Percentiles rank a stretch among this genome's conserved stretches.
Conservation (phyloP, 2,888 invertebrate species). For the Heterodera filipjevi region DNA sequence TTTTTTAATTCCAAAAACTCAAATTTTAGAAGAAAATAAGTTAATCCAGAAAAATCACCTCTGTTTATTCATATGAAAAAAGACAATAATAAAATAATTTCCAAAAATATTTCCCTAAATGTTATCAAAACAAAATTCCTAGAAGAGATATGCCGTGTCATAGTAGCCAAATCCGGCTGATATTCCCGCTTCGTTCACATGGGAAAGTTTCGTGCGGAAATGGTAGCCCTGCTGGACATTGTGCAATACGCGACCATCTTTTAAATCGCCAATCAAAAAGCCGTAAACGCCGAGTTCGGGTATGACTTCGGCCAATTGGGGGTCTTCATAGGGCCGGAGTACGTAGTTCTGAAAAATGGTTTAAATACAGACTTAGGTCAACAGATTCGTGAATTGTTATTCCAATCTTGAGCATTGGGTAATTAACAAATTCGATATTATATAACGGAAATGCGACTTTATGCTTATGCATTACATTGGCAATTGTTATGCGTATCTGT, state of each 20-base stretch:
- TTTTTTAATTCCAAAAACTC: too few species aligned
- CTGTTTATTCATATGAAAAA: too few species aligned
- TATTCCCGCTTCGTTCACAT: slow-evolving; percentile 51
- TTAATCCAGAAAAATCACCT: too few species aligned
- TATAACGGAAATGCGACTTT: too few species aligned
- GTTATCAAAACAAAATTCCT: background rate
- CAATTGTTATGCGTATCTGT: too few species aligned
- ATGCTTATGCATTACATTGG: too few species aligned
- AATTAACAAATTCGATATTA: too few species aligned
- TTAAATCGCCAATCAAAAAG: slow-evolving; percentile 47
- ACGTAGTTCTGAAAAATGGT: slow-evolving; percentile 53
- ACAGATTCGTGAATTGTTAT: too few species aligned
- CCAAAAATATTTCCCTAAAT: too few species aligned
- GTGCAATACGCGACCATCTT: slow-evolving; percentile 54
- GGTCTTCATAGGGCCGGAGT: slow-evolving; percentile 51
- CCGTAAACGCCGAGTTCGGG: slow-evolving; percentile 94
- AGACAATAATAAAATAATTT: too few species aligned
- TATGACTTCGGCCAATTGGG: slow-evolving; percentile 72
- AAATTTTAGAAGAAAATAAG: too few species aligned
- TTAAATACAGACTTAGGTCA: background rate
- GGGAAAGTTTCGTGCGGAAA: slow-evolving; percentile 55
- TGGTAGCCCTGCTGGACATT: background rate
- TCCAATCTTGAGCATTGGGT: too few species aligned
- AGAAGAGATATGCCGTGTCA: background rate
- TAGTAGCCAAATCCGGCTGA: slow-evolving; percentile 8